Conservation (phyloP, 2,888 invertebrate species). For the Pollenia angustigena region DNA sequence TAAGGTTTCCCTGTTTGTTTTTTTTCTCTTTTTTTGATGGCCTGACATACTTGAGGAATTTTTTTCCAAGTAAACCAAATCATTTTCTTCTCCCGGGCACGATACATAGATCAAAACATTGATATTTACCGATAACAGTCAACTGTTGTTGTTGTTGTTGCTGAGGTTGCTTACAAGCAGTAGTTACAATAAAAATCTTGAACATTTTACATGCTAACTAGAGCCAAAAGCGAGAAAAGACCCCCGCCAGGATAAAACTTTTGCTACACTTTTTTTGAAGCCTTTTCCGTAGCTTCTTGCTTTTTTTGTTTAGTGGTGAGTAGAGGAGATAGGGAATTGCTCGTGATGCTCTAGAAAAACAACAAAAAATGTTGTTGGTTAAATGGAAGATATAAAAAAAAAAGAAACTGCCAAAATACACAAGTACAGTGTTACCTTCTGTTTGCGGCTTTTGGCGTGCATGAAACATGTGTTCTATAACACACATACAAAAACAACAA, state of each 20-base stretch:
- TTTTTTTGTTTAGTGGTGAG: slow-evolving; percentile 14
- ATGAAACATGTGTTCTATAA: slow-evolving; percentile 72
- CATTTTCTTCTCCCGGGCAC: slow-evolving; percentile 34
- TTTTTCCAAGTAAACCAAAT: slow-evolving; percentile 27
- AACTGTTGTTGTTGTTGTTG: slow-evolving; percentile 52
- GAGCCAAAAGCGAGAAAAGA: slow-evolving; percentile 36
- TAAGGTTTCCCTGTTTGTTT: neutral
- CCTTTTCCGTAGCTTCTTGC: slow-evolving; percentile 53
- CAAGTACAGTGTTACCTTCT: slow-evolving; percentile 66
- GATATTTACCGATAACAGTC: slow-evolving; percentile 57
- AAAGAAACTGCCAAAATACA: slow-evolving; percentile 68
- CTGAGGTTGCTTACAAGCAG: slow-evolving; percentile 56
- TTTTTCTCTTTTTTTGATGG: slow-evolving; percentile 18
- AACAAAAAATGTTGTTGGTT: slow-evolving; percentile 14
- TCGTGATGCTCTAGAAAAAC: slow-evolving; percentile 50
- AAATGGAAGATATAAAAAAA: neutral
- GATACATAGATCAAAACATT: slow-evolving; percentile 55
- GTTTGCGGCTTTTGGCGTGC: slow-evolving; percentile 69
- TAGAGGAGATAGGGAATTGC: slow-evolving; percentile 1
- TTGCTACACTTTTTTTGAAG: slow-evolving; percentile 49
- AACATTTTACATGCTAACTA: slow-evolving; percentile 28
- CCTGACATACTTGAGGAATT: slow-evolving; percentile 25
- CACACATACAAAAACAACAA: slow-evolving; percentile 57
- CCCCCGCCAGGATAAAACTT: slow-evolving; percentile 55
- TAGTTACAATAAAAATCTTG: slow-evolving; percentile 51